Evolutionary conservation across 2,113 vertebrate genomes (phyloP), one percentile per base, ranked within the genome.

Genomic region (Ctenodactylus gundi): DNA sequence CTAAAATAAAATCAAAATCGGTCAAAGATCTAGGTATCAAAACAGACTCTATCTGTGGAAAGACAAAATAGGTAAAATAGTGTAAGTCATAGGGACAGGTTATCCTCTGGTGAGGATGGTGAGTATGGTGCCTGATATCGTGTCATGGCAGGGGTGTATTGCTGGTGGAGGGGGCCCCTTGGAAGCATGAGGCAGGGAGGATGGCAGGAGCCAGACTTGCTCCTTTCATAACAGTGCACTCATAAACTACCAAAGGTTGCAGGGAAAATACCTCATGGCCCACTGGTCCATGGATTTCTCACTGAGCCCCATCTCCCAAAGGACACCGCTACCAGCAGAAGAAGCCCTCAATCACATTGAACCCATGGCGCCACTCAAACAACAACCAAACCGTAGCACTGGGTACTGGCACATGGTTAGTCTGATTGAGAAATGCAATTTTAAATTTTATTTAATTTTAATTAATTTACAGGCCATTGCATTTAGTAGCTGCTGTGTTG

Each of bases 381-480:
- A 25, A 67, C 20, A 65, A 51, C 31, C 34, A 46, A 90, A 58
- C 21, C 4, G 10, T 21, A 68, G 77, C 41, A 14, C 41, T 31
- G 53, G 31, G 5, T 20, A n/a, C 41, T 82, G 60, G 55, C 70
- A 72, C 49, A 31, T 64, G 41, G 31, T 51, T 41, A 73, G 21
- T 67, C 14, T 51, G 78, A 58, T 11, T 46, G 31, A 83, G 57
- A n/a, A 88, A 62, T 80, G 41, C 29, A 46, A 75, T 55, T 91
- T 85, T 27, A 75, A 31, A 36, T 82, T 87, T 87, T 58, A 84
- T 81, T 89, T 90, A 92, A 53, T 81, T 88, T 81, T 81, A 62
- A 85, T 87, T 60, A 82, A 29, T 62, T 46, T 76, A 36, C 62
- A 51, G 39, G 31, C 49, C 46, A 53, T 44, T 49, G 36, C 49